phyloP scores from a whole-genome alignment of 2,113 vertebrate genomes.

The Coptodon bakossiorum region DNA sequence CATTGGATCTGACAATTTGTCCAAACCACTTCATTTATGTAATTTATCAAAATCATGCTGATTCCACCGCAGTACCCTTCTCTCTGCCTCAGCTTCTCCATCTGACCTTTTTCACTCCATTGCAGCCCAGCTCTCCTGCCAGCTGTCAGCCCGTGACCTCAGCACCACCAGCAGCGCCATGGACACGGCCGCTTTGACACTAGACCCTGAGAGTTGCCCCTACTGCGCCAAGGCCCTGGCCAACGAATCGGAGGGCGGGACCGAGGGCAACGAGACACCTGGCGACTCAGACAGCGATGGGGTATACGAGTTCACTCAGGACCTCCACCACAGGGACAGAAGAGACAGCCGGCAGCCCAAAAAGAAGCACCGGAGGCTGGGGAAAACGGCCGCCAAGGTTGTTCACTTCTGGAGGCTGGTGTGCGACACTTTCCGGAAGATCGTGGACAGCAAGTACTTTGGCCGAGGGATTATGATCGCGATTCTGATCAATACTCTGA shows the following conservation, averaged over 20 bases:
- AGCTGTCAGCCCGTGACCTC: constrained; percentile 79
- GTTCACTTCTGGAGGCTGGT: constrained; percentile 87
- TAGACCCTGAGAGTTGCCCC: constrained; percentile 84
- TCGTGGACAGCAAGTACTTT: constrained; percentile 99
- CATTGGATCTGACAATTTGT: not conserved
- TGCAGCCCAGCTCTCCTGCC: constrained; percentile 80
- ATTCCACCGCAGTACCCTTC: not conserved
- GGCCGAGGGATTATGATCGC: constrained; percentile 98
- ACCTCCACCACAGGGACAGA: constrained; percentile 80
- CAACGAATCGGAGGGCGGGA: constrained; percentile 72
- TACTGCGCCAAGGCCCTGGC: constrained; percentile 79
- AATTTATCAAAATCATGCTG: not conserved
- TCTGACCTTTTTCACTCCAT: constrained; percentile 38
- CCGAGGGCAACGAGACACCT: constrained; percentile 73
- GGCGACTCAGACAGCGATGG: constrained; percentile 89
- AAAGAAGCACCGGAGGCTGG: constrained; percentile 58
- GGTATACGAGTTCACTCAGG: constrained; percentile 89
- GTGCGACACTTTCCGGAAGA: constrained; percentile 91
- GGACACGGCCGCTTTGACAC: constrained; percentile 69
- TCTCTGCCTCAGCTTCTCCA: not conserved
- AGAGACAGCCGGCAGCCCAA: constrained; percentile 71
- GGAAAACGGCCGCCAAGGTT: constrained; percentile 60
- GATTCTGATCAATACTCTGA: constrained; percentile 96
- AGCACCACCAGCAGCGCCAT: constrained; percentile 71
- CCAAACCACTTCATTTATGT: not conserved